These are phyloP conservation scores for Nemapogon koenigi DNA, from an alignment of 2,888 invertebrate genomes.

Conservation along the genomic window DNA sequence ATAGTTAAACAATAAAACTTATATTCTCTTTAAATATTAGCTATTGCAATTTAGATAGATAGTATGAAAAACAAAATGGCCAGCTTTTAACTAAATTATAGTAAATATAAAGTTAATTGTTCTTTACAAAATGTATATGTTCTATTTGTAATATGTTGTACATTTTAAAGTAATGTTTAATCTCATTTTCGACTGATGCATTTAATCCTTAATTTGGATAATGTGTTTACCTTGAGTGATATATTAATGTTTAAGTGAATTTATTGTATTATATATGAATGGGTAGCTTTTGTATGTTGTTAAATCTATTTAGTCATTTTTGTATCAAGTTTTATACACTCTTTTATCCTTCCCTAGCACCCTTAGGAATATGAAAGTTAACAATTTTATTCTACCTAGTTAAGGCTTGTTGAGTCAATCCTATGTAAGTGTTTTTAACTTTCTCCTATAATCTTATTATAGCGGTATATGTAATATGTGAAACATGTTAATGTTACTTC, in stretches of 20 bases:
- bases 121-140: neutral
- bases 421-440: too few species aligned
- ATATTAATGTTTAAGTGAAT: slow-evolving; percentile 44
- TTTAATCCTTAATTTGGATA: slow-evolving; percentile 5
- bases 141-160: slow-evolving; percentile 3
- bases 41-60: slow-evolving; percentile 10
- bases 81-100: slow-evolving; percentile 19
- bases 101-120: neutral
- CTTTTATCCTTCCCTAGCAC: slow-evolving; percentile 63
- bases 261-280: slow-evolving; percentile 37
- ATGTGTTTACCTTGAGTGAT: slow-evolving; percentile 38
- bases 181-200: slow-evolving; percentile 36
- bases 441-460: too few species aligned
- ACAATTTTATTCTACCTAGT: too few species aligned
- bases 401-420: too few species aligned
- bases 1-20: too few species aligned
- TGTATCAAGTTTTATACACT: slow-evolving; percentile 63
- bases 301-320: slow-evolving; percentile 57
- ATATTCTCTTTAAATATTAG: slow-evolving; percentile 8
- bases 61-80: slow-evolving; percentile 19
- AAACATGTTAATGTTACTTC: too few species aligned
- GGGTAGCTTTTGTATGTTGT: slow-evolving; percentile 64
- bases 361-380: slow-evolving; percentile 31
- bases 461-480: too few species aligned
- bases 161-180: slow-evolving; percentile 22